phyloP scores from a whole-genome alignment of 1,140 invertebrate species.

The Cyrtorhinus lividipennis region DNA sequence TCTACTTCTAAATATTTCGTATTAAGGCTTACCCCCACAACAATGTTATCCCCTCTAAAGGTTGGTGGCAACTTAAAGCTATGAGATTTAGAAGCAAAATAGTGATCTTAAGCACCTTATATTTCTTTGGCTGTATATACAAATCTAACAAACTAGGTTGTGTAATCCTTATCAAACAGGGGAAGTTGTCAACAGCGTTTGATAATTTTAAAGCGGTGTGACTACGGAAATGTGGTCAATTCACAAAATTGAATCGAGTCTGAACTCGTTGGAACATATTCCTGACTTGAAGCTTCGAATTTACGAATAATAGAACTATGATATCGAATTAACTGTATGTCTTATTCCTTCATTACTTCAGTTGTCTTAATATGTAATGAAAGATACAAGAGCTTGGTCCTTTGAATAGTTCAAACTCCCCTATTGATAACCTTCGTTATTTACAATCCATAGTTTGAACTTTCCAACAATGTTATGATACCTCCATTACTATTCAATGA shows the following conservation, averaged over 20 bases:
- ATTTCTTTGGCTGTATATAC: constrained; percentile 20
- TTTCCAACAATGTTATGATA: background rate
- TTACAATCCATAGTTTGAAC: background rate
- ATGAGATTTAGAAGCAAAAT: constrained; percentile 17
- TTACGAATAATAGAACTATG: background rate
- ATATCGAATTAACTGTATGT: background rate
- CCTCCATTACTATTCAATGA: background rate
- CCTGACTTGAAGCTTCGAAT: background rate
- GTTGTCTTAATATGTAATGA: constrained; percentile 8
- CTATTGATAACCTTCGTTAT: constrained; percentile 12
- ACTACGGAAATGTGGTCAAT: no score
- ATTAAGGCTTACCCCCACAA: constrained; percentile 12
- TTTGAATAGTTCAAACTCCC: constrained; percentile 15
- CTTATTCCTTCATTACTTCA: background rate
- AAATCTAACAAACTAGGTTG: constrained; percentile 9
- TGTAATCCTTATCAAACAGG: constrained; percentile 13
- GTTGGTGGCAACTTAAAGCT: constrained; percentile 14
- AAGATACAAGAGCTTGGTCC: constrained; percentile 18
- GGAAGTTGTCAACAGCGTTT: constrained; percentile 13
- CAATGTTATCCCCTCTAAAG: background rate
- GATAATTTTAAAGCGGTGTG: background rate
- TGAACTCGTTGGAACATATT: no score
- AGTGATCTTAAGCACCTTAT: constrained; percentile 16
- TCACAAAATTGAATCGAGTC: no score
- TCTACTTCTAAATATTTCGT: constrained; percentile 12